Conservation (phyloP, 2,113 vertebrate species). For the Anseranas semipalmata region DNA sequence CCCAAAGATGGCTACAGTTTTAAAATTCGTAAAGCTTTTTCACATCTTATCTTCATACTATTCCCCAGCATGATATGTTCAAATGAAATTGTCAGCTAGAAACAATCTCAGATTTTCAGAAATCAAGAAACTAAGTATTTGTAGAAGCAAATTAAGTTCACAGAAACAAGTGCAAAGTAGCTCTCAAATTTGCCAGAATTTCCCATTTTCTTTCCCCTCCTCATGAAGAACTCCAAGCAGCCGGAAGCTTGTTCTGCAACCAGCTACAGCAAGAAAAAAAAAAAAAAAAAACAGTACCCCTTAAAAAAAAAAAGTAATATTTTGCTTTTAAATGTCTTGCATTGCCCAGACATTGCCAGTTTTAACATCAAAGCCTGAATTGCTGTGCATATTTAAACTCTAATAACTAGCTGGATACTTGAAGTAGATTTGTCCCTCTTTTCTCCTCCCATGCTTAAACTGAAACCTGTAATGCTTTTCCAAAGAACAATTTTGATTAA, state of each 20-base stretch:
- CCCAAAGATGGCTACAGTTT: neutral
- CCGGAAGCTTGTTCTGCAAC: neutral
- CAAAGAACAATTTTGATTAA: constrained; percentile 40
- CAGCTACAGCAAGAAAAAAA: neutral
- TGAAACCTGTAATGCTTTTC: constrained; percentile 26
- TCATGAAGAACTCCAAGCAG: neutral
- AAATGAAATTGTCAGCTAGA: neutral
- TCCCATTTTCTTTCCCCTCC: neutral
- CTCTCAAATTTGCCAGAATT: neutral
- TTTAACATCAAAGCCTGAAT: constrained; percentile 23
- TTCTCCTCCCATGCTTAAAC: constrained; percentile 9
- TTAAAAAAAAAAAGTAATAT: neutral
- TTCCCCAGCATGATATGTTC: neutral
- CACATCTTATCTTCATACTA: neutral
- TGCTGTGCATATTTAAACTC: constrained; percentile 1
- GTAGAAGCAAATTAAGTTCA: neutral
- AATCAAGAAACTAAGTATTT: neutral
- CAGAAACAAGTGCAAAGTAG: neutral
- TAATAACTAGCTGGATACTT: neutral
- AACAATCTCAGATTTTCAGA: neutral
- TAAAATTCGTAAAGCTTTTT: neutral
- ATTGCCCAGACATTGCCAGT: neutral
- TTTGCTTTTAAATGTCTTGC: neutral
- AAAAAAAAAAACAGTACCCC: neutral
- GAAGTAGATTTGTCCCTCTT: neutral